Conservation (phyloP, 1,140 invertebrate genomes). For the Drosophila pectinifera region DNA sequence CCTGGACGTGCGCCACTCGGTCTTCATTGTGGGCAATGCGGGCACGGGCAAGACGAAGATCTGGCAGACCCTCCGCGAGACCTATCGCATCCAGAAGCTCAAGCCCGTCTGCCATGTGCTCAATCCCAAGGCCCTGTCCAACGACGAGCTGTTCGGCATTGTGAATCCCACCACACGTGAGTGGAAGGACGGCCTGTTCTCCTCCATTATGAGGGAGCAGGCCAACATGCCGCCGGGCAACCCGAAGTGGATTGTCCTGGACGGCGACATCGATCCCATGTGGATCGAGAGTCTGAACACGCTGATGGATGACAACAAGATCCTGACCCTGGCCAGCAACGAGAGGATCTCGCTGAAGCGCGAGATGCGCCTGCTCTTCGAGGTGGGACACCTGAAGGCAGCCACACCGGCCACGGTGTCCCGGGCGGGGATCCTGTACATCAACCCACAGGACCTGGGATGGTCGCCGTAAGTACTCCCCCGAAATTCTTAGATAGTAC, state of each 20-base stretch:
- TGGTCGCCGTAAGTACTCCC: conserved; percentile 95
- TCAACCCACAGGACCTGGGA: conserved; percentile 97
- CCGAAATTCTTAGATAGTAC: too few relatives aligned
- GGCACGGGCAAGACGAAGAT: conserved; percentile 95
- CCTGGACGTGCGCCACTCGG: conserved; percentile 94
- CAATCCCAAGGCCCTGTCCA: conserved; percentile 98
- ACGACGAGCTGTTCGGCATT: conserved; percentile 97
- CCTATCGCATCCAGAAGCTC: conserved; percentile 90
- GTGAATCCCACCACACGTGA: conserved; percentile 97
- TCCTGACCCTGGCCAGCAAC: conserved; percentile 96
- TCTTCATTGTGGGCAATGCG: conserved; percentile 94
- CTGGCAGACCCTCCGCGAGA: conserved; percentile 93
- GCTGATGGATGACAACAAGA: conserved; percentile 94
- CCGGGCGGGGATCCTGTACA: conserved; percentile 95
- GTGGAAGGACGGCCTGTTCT: conserved; percentile 98
- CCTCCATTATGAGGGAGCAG: conserved; percentile 96
- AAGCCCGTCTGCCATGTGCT: conserved; percentile 95
- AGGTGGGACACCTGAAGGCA: conserved; percentile 96
- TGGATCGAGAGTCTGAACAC: conserved; percentile 98
- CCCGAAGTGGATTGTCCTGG: conserved; percentile 98
- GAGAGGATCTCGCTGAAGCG: conserved; percentile 96
- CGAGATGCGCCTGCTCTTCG: conserved; percentile 96
- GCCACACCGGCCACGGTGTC: conserved; percentile 98
- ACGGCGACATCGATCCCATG: conserved; percentile 99
- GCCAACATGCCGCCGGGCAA: conserved; percentile 90